Base-by-base conservation (phyloP, 2,113 vertebrate species). In the Heterotis niloticus region DNA sequence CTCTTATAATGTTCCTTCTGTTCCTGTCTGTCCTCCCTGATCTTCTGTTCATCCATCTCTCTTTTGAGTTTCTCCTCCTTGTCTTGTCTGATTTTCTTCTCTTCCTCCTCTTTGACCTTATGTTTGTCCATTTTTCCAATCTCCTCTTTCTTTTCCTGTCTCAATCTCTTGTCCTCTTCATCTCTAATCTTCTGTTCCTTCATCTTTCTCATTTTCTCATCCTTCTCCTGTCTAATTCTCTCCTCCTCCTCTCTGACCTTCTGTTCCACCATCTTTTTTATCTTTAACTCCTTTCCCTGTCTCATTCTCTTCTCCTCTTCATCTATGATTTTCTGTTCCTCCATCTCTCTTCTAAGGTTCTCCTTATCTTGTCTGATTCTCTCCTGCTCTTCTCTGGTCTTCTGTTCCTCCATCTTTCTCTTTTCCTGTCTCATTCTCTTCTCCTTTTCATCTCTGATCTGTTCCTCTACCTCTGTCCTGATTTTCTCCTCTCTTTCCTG, bases 181-280 rank as follows among this genome's bases (percentile, higher is more conserved):
- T 79, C 81, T 24, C 64, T 28, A 69, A 81, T 68, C 14, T 85
- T 75, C 73, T 85, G 75, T 26, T 44, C 81, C 3, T 76, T 78
- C 74, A 79, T 81, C 54, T 60, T 81, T 34, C 77, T 87, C 59
- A 28, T 86, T 79, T 84, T 12, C 73, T 82, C 84, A 86, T 5
- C 78, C 91, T 92, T 77, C 81, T 91, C n/a, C 76, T 92, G 91
- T 75, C 90, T 91, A 78, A 87, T 91, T 60, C 90, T 86, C 81
- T 94, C 92, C 87, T 65, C 83, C 80, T 64, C 0, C 18, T 60
- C 81, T 34, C 77, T 87, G 59, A 28, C 86, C 80, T 84, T 12
- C 73, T 82, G 78, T 80, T 89, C 83, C 84, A 86, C 80, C 72
- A 76, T 34, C 70, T 89, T 82, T n/a, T n/a, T n/a, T n/a, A n/a